Evolutionary conservation across 2,797 vertebrate genomes (phyloP), one percentile per base, ranked within the genome.

Genomic region (Acanthurus leucopareius): DNA sequence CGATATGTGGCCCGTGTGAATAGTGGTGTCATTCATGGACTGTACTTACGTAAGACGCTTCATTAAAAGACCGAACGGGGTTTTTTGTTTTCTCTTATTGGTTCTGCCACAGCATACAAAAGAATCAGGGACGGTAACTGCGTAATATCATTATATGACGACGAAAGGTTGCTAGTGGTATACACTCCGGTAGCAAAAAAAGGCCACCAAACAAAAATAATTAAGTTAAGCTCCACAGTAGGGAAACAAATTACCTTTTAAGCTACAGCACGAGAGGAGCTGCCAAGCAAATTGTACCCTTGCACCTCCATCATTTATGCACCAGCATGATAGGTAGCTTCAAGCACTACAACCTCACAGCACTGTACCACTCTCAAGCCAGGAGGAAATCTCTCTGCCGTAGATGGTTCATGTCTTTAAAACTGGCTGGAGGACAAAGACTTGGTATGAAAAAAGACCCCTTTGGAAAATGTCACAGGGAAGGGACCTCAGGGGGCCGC

Each of bases 21-120:
- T 59, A 67, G 71, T 44, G 75, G 75, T 90, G 89, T 90, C 91
- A 89, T 82, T 93, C 90, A 92, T 69, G 73, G 58, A 72, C 65
- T 75, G 76, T 69, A 78, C 69, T 89, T 91, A 83, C 60, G 75
- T 87, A 86, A 89, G 71, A 73, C 79, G 78, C 84, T 86, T 90
- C 56, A 84, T 80, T 49, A 83, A 82, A 77, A 76, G 72, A 75
- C 74, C 65, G 61, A 44, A 65, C 35, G 13, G 61, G 32, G 44
- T 71, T 56, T 64, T 70, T 49, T 58, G 19, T 69, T 71, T 72
- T 74, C 38, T 67, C 40, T 61, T 59, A 52, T 22, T 64, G 40
- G 42, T 35, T 59, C 25, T 70, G 32, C 56, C 11, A 20, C 16
- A 17, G 2, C 22, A 58, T 52, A 57, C 52, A 20, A 44, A 72